These are phyloP conservation scores for Macrophya annulata DNA, from an alignment of 2,888 invertebrate genomes.

Conservation along the genomic window DNA sequence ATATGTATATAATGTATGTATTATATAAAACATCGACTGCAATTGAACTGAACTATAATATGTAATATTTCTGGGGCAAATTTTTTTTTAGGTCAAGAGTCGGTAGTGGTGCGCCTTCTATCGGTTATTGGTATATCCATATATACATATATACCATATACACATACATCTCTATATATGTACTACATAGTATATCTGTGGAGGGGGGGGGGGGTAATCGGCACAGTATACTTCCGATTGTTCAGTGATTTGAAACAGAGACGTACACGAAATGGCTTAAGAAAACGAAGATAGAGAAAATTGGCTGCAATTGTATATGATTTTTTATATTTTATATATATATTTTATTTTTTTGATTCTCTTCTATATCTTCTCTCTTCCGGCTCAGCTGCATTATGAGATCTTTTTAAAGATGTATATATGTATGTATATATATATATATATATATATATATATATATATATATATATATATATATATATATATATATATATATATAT, in stretches of 20 bases:
- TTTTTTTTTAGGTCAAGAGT: constrained; percentile 10
- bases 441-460: too few relatives aligned
- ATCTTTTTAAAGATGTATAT: too few relatives aligned
- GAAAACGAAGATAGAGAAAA: too few relatives aligned
- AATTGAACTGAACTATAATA: background rate
- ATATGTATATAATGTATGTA: too few relatives aligned
- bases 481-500: too few relatives aligned
- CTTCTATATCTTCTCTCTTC: too few relatives aligned
- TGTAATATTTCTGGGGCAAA: constrained; percentile 10
- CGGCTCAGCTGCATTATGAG: too few relatives aligned
- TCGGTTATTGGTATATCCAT: background rate
- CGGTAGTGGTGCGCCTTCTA: background rate
- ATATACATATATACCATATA: background rate
- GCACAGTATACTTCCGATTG: background rate
- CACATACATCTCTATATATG: background rate
- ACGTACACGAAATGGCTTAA: background rate
- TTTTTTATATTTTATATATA: too few relatives aligned
- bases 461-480: too few relatives aligned
- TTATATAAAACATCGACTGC: background rate
- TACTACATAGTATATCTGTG: background rate
- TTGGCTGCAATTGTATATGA: background rate
- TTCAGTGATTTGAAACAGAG: background rate
- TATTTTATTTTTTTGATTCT: too few relatives aligned
- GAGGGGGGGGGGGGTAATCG: background rate
- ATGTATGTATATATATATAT: too few relatives aligned